Conservation (phyloP, 2,797 vertebrate genomes). For the Danio kyathit region DNA sequence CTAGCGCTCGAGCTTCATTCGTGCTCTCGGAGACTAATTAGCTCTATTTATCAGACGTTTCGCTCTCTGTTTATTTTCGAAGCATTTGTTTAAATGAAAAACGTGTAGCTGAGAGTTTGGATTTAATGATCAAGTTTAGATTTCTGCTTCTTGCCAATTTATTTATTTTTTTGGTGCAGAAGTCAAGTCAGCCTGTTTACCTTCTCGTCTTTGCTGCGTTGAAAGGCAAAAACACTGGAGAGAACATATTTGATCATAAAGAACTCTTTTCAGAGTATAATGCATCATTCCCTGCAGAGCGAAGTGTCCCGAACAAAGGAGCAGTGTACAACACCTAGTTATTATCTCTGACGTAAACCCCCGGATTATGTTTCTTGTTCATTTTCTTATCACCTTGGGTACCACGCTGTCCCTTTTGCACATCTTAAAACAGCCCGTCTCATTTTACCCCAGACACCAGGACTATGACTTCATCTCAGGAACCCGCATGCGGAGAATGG, state of each 20-base stretch:
- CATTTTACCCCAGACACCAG: slow-evolving; percentile 83
- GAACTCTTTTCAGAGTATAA: slow-evolving; percentile 24
- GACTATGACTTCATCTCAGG: slow-evolving; percentile 99
- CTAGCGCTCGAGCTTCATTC: slow-evolving; percentile 40
- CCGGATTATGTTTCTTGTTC: slow-evolving; percentile 24
- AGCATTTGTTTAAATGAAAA: slow-evolving; percentile 61
- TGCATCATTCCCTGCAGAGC: not conserved
- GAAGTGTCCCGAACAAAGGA: slow-evolving; percentile 24
- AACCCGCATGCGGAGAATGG: slow-evolving; percentile 96
- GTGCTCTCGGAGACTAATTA: slow-evolving; percentile 50
- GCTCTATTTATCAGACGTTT: slow-evolving; percentile 58
- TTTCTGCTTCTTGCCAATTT: slow-evolving; percentile 26
- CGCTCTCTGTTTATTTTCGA: slow-evolving; percentile 54
- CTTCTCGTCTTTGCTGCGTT: not conserved
- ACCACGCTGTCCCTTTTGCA: slow-evolving; percentile 17
- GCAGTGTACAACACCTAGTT: slow-evolving; percentile 41
- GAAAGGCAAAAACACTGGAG: slow-evolving; percentile 20
- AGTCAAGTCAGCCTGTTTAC: slow-evolving; percentile 17
- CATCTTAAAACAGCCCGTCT: slow-evolving; percentile 33
- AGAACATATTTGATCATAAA: slow-evolving; percentile 40
- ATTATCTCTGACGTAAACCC: slow-evolving; percentile 41
- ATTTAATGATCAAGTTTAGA: slow-evolving; percentile 53
- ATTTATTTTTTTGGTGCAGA: slow-evolving; percentile 6
- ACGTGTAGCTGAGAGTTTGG: slow-evolving; percentile 46
- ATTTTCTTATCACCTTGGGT: slow-evolving; percentile 41